Evolutionary conservation across 2,888 invertebrate species (phyloP).

Genomic region (Troides oblongomaculatus): DNA sequence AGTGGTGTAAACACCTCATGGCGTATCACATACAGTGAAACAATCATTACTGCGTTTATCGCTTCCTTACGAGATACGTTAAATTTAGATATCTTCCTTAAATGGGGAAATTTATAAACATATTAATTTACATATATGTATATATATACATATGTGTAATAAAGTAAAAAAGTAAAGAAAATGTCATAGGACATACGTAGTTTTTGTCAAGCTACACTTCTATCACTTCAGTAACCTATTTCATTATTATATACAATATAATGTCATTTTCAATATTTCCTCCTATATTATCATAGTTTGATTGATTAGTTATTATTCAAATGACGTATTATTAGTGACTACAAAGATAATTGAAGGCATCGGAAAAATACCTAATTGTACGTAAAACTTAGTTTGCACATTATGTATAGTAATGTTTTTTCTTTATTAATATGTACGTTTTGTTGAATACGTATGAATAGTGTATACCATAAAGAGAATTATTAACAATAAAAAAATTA

Average conservation of each 20-base stretch:
- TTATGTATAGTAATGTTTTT: constrained; percentile 7
- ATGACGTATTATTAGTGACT: constrained; percentile 14
- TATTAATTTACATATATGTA: too few relatives aligned
- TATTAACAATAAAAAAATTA: too few relatives aligned
- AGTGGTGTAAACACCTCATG: background rate
- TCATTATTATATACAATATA: background rate
- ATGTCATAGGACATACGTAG: too few relatives aligned
- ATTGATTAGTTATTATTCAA: constrained; percentile 13
- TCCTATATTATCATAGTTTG: background rate
- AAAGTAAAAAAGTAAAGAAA: too few relatives aligned
- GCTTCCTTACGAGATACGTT: background rate
- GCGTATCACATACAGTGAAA: background rate
- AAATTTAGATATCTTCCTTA: background rate
- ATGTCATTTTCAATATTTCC: background rate
- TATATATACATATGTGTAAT: too few relatives aligned
- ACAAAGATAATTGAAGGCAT: background rate
- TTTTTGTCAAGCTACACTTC: too few relatives aligned
- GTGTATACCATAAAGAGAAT: too few relatives aligned
- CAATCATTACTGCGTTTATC: background rate
- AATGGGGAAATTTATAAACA: background rate
- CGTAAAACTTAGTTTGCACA: constrained; percentile 10
- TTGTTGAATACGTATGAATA: too few relatives aligned
- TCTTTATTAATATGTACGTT: background rate
- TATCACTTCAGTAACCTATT: background rate
- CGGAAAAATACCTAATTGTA: constrained; percentile 26